Evolutionary conservation across 2,113 vertebrate genomes (phyloP).

Genomic region (Entosphenus tridentatus): DNA sequence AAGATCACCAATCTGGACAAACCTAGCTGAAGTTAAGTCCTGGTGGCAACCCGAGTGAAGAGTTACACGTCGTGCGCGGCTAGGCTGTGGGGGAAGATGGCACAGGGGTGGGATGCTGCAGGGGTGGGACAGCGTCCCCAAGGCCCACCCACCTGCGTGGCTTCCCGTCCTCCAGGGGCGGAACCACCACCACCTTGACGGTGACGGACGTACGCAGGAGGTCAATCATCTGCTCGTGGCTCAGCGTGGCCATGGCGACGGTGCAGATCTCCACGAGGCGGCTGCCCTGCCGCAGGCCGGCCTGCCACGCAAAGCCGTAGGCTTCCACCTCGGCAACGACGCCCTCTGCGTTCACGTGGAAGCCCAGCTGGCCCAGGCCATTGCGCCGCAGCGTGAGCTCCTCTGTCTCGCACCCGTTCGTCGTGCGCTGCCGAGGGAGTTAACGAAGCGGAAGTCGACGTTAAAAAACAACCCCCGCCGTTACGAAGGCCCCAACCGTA

Average conservation of each 20-base stretch:
- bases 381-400: slow-evolving; percentile 74
- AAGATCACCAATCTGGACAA: no score
- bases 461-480: neutral
- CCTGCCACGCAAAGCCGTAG: slow-evolving; percentile 86
- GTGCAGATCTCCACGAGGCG: slow-evolving; percentile 80
- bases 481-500: no score
- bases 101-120: no score
- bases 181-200: slow-evolving; percentile 70
- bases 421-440: slow-evolving; percentile 28
- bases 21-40: no score
- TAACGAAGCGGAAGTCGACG: neutral
- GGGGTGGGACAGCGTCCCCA: no score
- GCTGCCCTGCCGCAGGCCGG: slow-evolving; percentile 63
- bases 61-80: no score
- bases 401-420: slow-evolving; percentile 54
- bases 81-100: no score
- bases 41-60: no score
- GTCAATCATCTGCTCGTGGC: slow-evolving; percentile 84
- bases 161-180: slow-evolving; percentile 47
- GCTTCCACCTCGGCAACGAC: slow-evolving; percentile 81
- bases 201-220: slow-evolving; percentile 66
- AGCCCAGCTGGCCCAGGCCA: slow-evolving; percentile 68
- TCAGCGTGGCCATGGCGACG: slow-evolving; percentile 59
- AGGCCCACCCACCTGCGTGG: slow-evolving; percentile 40
- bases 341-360: slow-evolving; percentile 71